Conservation (phyloP, 2,113 vertebrate genomes). For the Dolichallabes microphthalmus region DNA sequence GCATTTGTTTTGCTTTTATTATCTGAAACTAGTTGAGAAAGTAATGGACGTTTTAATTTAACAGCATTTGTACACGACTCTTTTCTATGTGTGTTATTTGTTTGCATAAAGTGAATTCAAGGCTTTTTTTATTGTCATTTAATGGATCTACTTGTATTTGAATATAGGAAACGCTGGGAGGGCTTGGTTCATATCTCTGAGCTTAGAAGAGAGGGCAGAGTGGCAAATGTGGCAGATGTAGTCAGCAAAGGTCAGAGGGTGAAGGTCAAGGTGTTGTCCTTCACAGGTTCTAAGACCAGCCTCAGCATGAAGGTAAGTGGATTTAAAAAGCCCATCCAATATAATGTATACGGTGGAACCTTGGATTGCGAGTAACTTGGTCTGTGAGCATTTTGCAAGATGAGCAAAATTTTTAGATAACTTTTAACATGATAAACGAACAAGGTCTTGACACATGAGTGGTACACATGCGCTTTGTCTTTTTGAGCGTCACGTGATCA, state of each 20-base stretch:
- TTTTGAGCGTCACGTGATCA: no score
- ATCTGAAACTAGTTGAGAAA: neutral
- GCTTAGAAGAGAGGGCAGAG: conserved; percentile 89
- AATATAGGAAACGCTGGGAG: conserved; percentile 92
- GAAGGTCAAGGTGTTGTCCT: conserved; percentile 95
- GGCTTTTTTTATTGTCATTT: neutral
- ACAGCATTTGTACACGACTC: neutral
- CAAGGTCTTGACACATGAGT: no score
- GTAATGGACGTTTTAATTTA: neutral
- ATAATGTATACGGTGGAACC: neutral
- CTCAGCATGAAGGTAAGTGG: conserved; percentile 93
- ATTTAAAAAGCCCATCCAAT: neutral
- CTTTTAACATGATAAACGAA: no score
- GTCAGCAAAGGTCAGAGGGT: conserved; percentile 98
- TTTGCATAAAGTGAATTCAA: neutral
- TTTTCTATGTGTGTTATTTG: neutral
- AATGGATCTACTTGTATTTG: neutral
- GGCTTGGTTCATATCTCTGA: conserved; percentile 97
- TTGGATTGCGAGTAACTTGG: no score
- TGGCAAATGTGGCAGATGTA: conserved; percentile 95
- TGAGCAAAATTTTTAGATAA: no score
- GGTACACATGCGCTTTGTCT: no score
- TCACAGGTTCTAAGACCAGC: conserved; percentile 98
- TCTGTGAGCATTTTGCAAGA: no score
- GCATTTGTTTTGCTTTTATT: neutral